A percentile compares a stretch with the other conserved stretches of the same genome.
These are phyloP conservation scores for Rapana venosa DNA, from an alignment of 2,888 invertebrate species.

Conservation along the genomic window DNA sequence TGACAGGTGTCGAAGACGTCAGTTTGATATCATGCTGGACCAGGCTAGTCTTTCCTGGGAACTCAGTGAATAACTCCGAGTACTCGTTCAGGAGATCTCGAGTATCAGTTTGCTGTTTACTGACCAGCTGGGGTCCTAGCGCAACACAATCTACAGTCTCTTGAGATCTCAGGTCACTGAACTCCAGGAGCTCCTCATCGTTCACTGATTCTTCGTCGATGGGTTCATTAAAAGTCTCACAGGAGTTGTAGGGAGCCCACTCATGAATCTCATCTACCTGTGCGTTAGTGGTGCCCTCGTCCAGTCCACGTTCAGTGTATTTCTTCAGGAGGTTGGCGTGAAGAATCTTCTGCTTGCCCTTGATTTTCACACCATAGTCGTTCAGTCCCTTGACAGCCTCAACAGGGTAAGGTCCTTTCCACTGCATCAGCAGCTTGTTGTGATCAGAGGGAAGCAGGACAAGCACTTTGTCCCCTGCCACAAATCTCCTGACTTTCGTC, in stretches of 20 bases:
- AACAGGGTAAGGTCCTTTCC: constrained; percentile 48
- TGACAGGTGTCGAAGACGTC: neutral
- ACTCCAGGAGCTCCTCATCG: neutral
- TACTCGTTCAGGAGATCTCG: neutral
- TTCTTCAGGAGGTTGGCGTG: constrained; percentile 21
- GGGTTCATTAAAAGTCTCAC: neutral
- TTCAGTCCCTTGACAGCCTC: neutral
- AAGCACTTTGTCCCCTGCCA: constrained; percentile 47
- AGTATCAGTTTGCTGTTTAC: neutral
- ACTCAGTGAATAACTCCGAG: constrained; percentile 22
- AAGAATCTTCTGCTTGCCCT: neutral
- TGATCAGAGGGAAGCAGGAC: constrained; percentile 46
- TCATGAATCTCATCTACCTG: too few species aligned
- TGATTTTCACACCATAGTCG: neutral
- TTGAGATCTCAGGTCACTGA: neutral
- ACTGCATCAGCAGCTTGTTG: constrained; percentile 50
- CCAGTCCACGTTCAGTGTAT: neutral
- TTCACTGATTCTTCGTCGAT: neutral
- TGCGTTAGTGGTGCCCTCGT: too few species aligned
- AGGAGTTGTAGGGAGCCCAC: too few species aligned
- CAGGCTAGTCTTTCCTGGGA: neutral
- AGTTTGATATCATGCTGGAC: neutral
- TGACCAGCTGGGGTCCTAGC: constrained; percentile 6
- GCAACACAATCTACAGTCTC: constrained; percentile 6
- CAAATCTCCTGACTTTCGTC: constrained; percentile 33